phyloP scores from a whole-genome alignment of 1,140 invertebrate genomes.

The Drepana arcuata region DNA sequence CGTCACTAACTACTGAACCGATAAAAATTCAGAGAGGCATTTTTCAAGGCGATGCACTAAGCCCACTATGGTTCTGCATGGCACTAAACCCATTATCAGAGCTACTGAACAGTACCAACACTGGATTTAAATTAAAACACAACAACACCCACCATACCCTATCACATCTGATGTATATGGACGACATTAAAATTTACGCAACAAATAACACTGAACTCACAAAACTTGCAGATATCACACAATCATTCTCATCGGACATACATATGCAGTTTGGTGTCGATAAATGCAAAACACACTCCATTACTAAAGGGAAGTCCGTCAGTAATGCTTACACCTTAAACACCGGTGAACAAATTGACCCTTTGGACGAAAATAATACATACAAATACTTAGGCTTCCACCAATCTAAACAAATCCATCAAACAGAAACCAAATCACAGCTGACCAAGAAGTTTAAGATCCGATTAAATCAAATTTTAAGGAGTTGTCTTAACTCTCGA shows the following conservation, averaged over 20 bases:
- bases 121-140: slow-evolving; percentile 5
- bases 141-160: slow-evolving; percentile 1
- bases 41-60: slow-evolving; percentile 1
- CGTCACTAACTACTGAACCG: neutral
- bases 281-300: slow-evolving; percentile 16
- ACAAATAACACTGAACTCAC: neutral
- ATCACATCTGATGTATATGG: slow-evolving; percentile 11
- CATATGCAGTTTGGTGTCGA: slow-evolving; percentile 16
- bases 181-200: slow-evolving; percentile 11
- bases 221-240: slow-evolving; percentile 3
- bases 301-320: too few relatives aligned
- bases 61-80: neutral
- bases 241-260: slow-evolving; percentile 9
- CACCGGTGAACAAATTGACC: too few relatives aligned
- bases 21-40: neutral
- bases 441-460: slow-evolving; percentile 6
- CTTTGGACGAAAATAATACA: slow-evolving; percentile 5
- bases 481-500: slow-evolving; percentile 5
- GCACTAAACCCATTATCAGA: neutral
- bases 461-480: slow-evolving; percentile 11
- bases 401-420: slow-evolving; percentile 10
- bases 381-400: slow-evolving; percentile 20
- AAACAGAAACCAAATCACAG: slow-evolving; percentile 8
- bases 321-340: too few relatives aligned
- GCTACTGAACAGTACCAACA: neutral